Evolutionary conservation across 2,888 invertebrate genomes (phyloP), one percentile per base, ranked within the genome.

Genomic region (Lycocerus yunnanus): DNA sequence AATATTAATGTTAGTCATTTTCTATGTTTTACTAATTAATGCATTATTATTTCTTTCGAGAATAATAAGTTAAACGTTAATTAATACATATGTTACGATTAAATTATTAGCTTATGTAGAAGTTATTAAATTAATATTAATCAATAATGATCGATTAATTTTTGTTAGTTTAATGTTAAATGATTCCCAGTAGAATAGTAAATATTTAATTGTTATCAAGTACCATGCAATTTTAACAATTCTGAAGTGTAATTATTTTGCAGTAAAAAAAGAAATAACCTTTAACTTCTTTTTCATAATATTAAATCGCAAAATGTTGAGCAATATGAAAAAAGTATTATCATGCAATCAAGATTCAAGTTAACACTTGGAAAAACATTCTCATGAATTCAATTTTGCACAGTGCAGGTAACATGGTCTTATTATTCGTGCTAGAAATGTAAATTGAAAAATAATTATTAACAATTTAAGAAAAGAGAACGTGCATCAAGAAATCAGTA

Each of bases 401-500:
- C 66, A 69, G 75, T 75, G 75, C 75, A 75, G 71, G 66, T 21
- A 66, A 21, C 15, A 66, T 21, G 18, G 21, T 66, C 21, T 66
- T 68, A 63, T 15, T 18, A 63, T n/a, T 63, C 61, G 61, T 63
- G 61, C 61, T 63, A 63, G 14, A 20, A 43, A 43, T 43, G 24
- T 67, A 27, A 43, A 58, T 15, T n/a, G 15, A 27, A 68, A 68
- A 43, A 58, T 18, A 16, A 60, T 21, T 60, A 69, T 59, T 60
- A 69, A 59, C 11, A 58, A 58, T 43, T 58, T 15, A 58, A 15
- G 16, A 18, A 58, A 68, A 58, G 68, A 43, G 16, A 24, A 73
- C 73, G 76, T 76, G 76, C 76, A 71, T 69, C 69, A 70, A 24
- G 58, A 61, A 65, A 21, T 68, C 68, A 59, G 68, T 60, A 15